These are phyloP conservation scores for Campopleginae sp. DNA, from an alignment of 2,888 invertebrate species.

Conservation along the genomic window DNA sequence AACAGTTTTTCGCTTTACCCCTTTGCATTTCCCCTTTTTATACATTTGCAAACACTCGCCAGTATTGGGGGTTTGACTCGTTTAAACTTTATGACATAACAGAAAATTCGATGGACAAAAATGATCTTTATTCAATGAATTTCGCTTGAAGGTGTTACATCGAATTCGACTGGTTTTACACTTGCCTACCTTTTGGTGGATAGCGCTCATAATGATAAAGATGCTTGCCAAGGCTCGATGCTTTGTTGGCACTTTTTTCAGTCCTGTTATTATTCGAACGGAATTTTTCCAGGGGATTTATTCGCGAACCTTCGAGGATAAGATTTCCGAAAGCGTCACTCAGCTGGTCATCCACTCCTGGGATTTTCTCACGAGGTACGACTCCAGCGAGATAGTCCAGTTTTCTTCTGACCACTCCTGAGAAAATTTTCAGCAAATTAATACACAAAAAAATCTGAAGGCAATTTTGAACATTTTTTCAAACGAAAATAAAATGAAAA, in stretches of 20 bases:
- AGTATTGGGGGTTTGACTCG: not conserved
- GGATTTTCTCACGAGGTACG: constrained; percentile 63
- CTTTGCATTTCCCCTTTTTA: not conserved
- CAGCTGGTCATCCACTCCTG: constrained; percentile 51
- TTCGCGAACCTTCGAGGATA: constrained; percentile 52
- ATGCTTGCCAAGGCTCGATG: constrained; percentile 40
- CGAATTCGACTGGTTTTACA: constrained; percentile 36
- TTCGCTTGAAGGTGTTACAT: constrained; percentile 35
- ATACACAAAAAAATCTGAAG: not conserved
- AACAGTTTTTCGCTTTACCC: constrained; percentile 31
- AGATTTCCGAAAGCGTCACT: constrained; percentile 43
- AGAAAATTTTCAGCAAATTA: constrained; percentile 2
- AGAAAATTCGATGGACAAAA: not conserved
- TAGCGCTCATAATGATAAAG: constrained; percentile 67
- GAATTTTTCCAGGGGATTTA: constrained; percentile 38
- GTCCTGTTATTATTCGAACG: constrained; percentile 19
- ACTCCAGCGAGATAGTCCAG: constrained; percentile 71
- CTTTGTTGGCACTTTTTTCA: constrained; percentile 52
- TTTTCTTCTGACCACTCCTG: constrained; percentile 71
- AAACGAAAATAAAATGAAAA: not conserved
- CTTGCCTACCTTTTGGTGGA: constrained; percentile 70
- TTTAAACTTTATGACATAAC: constrained; percentile 6
- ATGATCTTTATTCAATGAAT: constrained; percentile 45
- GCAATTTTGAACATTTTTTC: not conserved
- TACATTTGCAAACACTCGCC: constrained; percentile 16